phyloP scores from a whole-genome alignment of 1,140 invertebrate species.

The Drosophila bocki region DNA sequence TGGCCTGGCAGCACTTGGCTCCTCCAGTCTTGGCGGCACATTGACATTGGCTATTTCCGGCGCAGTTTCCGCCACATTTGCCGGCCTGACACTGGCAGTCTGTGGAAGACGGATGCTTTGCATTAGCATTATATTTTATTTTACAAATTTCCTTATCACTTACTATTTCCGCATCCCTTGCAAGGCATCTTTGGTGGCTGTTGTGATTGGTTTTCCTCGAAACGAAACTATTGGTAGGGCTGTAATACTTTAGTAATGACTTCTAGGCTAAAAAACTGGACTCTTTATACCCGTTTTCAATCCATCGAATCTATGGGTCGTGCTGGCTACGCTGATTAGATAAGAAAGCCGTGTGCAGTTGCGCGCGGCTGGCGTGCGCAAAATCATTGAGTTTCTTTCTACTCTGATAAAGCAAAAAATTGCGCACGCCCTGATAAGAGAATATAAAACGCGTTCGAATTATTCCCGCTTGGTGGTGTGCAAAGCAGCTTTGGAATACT shows the following conservation, averaged over 20 bases:
- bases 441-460: background rate
- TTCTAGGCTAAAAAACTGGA: background rate
- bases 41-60: constrained; percentile 66
- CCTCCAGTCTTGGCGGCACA: constrained; percentile 47
- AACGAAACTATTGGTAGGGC: background rate
- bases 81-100: constrained; percentile 71
- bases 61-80: constrained; percentile 62
- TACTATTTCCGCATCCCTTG: constrained; percentile 76
- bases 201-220: background rate
- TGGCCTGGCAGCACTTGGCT: constrained; percentile 60
- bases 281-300: constrained; percentile 44
- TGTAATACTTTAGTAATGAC: constrained; percentile 28
- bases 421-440: constrained; percentile 49
- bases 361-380: constrained; percentile 42
- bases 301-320: constrained; percentile 6
- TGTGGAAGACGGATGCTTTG: constrained; percentile 2
- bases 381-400: constrained; percentile 27
- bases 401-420: constrained; percentile 23
- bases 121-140: constrained; percentile 8
- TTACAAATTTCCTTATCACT: constrained; percentile 15
- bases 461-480: constrained; percentile 29
- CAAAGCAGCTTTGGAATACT: constrained; percentile 34
- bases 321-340: constrained; percentile 48
- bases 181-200: constrained; percentile 61
- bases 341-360: constrained; percentile 63